Evolutionary conservation across 2,888 invertebrate genomes (phyloP).

Genomic region (Sceliomorpha sp.): DNA sequence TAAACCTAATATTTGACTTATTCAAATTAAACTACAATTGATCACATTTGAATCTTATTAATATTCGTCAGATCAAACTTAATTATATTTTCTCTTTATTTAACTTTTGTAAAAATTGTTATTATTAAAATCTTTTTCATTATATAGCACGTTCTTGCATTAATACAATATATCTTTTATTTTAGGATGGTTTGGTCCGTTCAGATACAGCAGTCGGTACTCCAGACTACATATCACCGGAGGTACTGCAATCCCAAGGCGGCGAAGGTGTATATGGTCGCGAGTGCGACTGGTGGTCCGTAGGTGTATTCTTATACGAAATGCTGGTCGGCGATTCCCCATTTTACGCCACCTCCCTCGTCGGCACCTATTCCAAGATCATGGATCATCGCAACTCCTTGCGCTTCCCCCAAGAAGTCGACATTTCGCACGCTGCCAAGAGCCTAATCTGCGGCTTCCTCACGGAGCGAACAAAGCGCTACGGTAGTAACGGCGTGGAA

Average conservation of each 20-base stretch:
- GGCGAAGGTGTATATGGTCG: conserved; percentile 97
- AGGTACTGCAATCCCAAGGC: conserved; percentile 98
- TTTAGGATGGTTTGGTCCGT: conserved; percentile 93
- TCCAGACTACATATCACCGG: conserved; percentile 99
- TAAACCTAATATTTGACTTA: too few relatives aligned
- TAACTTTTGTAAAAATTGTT: too few relatives aligned
- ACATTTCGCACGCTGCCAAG: conserved; percentile 93
- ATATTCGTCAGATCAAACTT: too few relatives aligned
- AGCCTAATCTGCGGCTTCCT: conserved; percentile 95
- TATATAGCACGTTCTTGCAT: too few relatives aligned
- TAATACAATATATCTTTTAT: too few relatives aligned
- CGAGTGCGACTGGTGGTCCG: conserved; percentile 99
- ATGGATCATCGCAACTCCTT: conserved; percentile 99
- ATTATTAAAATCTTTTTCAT: too few relatives aligned
- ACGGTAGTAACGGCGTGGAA: conserved; percentile 95
- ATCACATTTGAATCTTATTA: too few relatives aligned
- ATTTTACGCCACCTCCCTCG: conserved; percentile 98
- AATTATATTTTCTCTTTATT: too few relatives aligned
- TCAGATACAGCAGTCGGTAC: conserved; percentile 99
- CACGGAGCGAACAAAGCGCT: conserved; percentile 92
- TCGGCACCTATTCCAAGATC: conserved; percentile 99
- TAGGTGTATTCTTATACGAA: conserved; percentile 99
- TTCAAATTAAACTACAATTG: too few relatives aligned
- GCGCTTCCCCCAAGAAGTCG: conserved; percentile 95
- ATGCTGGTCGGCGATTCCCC: conserved; percentile 99